A percentile compares a stretch with the other conserved stretches of the same genome.
phyloP scores from a whole-genome alignment of 64 coral and sea anemone species.

The Orbicella faveolata region DNA sequence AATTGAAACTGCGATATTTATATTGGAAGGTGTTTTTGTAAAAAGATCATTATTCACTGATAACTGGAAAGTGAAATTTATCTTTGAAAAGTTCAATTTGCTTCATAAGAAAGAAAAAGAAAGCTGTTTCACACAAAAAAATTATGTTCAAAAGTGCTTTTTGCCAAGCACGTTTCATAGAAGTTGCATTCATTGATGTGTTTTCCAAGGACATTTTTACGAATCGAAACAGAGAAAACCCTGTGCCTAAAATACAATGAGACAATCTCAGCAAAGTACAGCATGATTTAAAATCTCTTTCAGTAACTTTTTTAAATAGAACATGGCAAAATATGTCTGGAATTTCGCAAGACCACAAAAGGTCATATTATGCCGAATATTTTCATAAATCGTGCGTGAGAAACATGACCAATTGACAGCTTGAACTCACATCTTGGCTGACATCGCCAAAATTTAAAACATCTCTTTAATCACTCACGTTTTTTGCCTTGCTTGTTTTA shows the following conservation, averaged over 20 bases:
- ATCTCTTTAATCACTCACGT: neutral
- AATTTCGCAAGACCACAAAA: constrained; percentile 19
- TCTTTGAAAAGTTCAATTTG: too few species aligned
- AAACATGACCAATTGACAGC: neutral
- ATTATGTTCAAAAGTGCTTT: too few species aligned
- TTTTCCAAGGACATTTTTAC: too few species aligned
- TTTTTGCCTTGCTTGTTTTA: neutral
- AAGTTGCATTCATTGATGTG: too few species aligned
- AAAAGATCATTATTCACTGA: too few species aligned
- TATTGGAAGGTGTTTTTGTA: too few species aligned
- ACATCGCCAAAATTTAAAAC: neutral
- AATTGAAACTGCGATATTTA: too few species aligned
- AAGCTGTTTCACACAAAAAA: too few species aligned
- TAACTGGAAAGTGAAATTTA: too few species aligned
- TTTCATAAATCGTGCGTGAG: constrained; percentile 1
- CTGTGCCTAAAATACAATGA: neutral
- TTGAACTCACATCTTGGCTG: neutral
- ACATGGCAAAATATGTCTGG: neutral
- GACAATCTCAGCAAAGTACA: neutral
- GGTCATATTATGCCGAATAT: neutral
- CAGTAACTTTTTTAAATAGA: too few species aligned
- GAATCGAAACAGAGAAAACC: neutral
- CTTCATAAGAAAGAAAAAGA: too few species aligned
- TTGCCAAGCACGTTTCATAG: too few species aligned
- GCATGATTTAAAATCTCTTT: neutral